Evolutionary conservation across 2,113 vertebrate species (phyloP).

Genomic region (Engraulis encrasicolus): DNA sequence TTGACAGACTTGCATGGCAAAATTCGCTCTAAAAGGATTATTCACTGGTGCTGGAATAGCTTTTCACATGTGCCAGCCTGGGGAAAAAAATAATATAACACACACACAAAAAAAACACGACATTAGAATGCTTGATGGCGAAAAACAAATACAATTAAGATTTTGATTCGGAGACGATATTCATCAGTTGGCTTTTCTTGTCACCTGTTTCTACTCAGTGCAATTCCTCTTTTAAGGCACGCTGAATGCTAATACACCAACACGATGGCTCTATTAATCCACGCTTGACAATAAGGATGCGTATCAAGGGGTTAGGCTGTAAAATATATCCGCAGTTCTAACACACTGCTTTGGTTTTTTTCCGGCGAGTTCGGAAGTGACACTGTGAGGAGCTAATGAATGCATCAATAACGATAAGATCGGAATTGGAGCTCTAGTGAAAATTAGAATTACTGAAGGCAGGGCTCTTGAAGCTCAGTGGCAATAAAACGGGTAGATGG

Average conservation of each 20-base stretch:
- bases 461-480: not conserved
- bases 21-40: conserved; percentile 54
- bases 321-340: not conserved
- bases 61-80: conserved; percentile 45
- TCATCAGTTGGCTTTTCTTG: not conserved
- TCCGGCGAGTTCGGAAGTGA: not conserved
- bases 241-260: not conserved
- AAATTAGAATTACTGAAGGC: not conserved
- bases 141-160: conserved; percentile 49
- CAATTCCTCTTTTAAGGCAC: not conserved
- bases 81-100: conserved; percentile 45
- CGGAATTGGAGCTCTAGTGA: not conserved
- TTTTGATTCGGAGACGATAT: conserved; percentile 36
- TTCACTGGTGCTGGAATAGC: conserved; percentile 49
- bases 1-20: conserved; percentile 41
- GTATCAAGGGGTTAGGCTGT: not conserved
- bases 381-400: not conserved
- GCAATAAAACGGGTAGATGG: not conserved
- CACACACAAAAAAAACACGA: conserved; percentile 41
- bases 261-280: not conserved
- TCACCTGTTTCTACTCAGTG: not conserved
- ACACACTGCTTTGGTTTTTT: not conserved
- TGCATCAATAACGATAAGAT: not conserved
- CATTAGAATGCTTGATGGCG: conserved; percentile 38
- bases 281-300: not conserved